A percentile compares a stretch with the other conserved stretches of the same genome.
phyloP scores from a whole-genome alignment of 2,113 vertebrate genomes.

The Puntigrus tetrazona region DNA sequence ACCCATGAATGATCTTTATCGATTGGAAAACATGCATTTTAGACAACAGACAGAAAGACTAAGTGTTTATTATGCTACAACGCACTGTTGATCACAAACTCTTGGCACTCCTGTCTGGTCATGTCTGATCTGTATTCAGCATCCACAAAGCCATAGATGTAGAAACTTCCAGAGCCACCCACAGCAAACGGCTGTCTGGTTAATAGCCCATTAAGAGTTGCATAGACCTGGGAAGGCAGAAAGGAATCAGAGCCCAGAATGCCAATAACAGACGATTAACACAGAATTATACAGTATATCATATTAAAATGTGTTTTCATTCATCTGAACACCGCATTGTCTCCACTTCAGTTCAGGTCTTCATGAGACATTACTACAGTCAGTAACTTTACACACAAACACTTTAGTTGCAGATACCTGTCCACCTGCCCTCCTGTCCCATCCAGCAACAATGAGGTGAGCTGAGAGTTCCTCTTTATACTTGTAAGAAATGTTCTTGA shows the following conservation, averaged over 20 bases:
- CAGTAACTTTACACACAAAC: no score
- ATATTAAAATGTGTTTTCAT: no score
- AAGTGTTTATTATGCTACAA: not conserved
- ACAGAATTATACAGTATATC: no score
- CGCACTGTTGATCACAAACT: constrained; percentile 82
- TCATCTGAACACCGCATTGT: no score
- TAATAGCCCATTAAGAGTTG: constrained; percentile 79
- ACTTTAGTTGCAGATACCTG: constrained; percentile 71
- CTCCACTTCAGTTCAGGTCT: no score
- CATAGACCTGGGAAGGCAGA: constrained; percentile 75
- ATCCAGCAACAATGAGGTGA: constrained; percentile 85
- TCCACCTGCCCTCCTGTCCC: constrained; percentile 79
- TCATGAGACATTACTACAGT: no score
- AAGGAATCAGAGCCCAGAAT: no score
- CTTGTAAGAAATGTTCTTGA: constrained; percentile 84
- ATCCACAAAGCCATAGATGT: constrained; percentile 86
- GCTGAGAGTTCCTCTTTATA: constrained; percentile 86
- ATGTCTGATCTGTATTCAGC: constrained; percentile 78
- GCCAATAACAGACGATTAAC: no score
- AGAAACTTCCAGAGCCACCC: constrained; percentile 83
- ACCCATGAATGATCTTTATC: no score
- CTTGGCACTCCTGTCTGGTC: constrained; percentile 73
- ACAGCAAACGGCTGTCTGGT: constrained; percentile 81
- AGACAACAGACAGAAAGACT: no score
- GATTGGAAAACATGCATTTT: no score